These are phyloP conservation scores for Drosophila simulans DNA, from an alignment of 1,140 invertebrate genomes.

Conservation along the genomic window DNA sequence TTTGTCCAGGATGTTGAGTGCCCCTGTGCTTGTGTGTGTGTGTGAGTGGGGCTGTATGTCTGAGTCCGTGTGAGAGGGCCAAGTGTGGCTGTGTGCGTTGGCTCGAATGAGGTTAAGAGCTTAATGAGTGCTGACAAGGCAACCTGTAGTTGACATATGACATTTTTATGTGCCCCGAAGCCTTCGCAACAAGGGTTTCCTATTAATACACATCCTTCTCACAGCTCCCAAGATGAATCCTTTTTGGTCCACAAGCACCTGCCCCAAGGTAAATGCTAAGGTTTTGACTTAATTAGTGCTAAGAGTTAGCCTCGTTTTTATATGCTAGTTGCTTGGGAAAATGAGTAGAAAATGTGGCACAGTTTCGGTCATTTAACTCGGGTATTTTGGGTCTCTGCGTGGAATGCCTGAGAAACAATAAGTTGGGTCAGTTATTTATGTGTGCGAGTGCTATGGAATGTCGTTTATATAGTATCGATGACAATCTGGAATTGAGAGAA, in stretches of 20 bases:
- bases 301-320: slow-evolving; percentile 51
- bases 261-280: slow-evolving; percentile 79
- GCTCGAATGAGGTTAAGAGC: slow-evolving; percentile 76
- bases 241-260: slow-evolving; percentile 10
- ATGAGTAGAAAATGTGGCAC: slow-evolving; percentile 63
- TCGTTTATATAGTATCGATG: no score
- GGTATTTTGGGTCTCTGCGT: slow-evolving; percentile 18
- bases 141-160: slow-evolving; percentile 78
- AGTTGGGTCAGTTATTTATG: slow-evolving; percentile 17
- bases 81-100: slow-evolving; percentile 18
- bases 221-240: slow-evolving; percentile 22
- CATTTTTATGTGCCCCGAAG: slow-evolving; percentile 72
- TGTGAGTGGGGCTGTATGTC: slow-evolving; percentile 5
- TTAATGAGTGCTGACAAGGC: slow-evolving; percentile 74
- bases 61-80: slow-evolving; percentile 1
- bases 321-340: slow-evolving; percentile 36
- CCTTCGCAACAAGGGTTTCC: slow-evolving; percentile 66
- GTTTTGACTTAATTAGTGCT: slow-evolving; percentile 76
- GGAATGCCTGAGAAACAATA: slow-evolving; percentile 11
- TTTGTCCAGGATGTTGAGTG: slow-evolving; percentile 44
- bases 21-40: not conserved
- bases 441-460: not conserved
- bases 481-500: not conserved
- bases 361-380: slow-evolving; percentile 52
- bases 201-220: slow-evolving; percentile 56